Percentiles rank a stretch among this genome's conserved stretches.
These are phyloP conservation scores for Mesocricetus auratus DNA, from an alignment of 2,113 vertebrate genomes.

Conservation along the genomic window DNA sequence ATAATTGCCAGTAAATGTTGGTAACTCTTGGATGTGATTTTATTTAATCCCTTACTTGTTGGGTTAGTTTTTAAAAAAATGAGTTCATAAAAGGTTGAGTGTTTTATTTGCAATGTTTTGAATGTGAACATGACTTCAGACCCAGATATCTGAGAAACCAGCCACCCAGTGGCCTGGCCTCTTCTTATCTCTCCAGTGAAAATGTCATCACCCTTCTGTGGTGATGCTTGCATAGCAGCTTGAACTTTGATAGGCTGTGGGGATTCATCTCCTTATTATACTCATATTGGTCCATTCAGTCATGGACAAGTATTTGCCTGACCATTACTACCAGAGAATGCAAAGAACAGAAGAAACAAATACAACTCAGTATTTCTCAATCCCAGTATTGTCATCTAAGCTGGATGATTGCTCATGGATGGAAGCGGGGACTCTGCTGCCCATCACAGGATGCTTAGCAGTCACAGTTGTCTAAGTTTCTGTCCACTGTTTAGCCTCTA, in stretches of 20 bases:
- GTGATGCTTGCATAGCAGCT: not conserved
- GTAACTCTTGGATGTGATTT: not conserved
- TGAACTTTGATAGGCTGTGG: not conserved
- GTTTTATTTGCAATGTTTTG: not conserved
- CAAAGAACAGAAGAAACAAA: not conserved
- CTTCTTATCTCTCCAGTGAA: not conserved
- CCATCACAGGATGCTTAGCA: not conserved
- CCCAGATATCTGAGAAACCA: not conserved
- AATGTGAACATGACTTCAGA: not conserved
- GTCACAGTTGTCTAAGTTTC: not conserved
- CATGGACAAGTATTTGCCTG: not conserved
- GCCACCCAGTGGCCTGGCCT: not conserved
- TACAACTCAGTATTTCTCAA: not conserved
- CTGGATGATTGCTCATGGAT: not conserved
- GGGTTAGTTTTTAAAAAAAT: conserved; percentile 5
- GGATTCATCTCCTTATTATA: not conserved
- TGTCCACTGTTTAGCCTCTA: not conserved
- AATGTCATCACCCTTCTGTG: not conserved
- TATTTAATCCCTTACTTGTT: not conserved
- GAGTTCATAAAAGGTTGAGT: not conserved
- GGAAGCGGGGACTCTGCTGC: not conserved
- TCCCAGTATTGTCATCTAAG: not conserved
- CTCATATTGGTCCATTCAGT: not conserved
- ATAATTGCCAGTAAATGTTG: not conserved
- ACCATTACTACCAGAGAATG: not conserved